phyloP scores from a whole-genome alignment of 2,797 vertebrate species.

The Mallotus villosus region DNA sequence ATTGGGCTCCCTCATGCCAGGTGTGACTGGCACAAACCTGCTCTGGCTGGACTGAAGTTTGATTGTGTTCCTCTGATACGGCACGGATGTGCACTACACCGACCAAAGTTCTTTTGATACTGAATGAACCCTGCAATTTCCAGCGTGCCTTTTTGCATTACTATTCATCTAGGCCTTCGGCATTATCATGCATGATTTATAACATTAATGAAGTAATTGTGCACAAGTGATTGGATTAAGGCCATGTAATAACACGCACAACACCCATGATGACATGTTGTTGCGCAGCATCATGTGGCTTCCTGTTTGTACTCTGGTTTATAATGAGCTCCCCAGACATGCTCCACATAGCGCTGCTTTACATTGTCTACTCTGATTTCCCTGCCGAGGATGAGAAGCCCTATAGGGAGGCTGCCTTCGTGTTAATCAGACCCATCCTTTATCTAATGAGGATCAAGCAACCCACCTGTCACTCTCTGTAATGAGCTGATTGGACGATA shows the following conservation, averaged over 20 bases:
- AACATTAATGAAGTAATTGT: conserved; percentile 54
- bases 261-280: conserved; percentile 46
- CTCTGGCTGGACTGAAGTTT: background rate
- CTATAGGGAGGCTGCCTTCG: conserved; percentile 47
- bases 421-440: conserved; percentile 45
- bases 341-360: conserved; percentile 62
- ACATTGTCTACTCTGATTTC: conserved; percentile 63
- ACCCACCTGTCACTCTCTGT: conserved; percentile 49
- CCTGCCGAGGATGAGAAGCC: conserved; percentile 50
- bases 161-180: conserved; percentile 4
- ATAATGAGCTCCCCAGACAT: conserved; percentile 66
- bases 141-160: background rate
- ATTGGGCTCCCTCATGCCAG: conserved; percentile 28
- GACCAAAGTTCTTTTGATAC: no score
- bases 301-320: conserved; percentile 45
- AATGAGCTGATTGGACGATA: conserved; percentile 58
- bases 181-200: conserved; percentile 28
- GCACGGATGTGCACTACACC: background rate
- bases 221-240: conserved; percentile 52
- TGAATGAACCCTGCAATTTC: background rate
- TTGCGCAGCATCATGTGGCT: conserved; percentile 51
- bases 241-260: conserved; percentile 56
- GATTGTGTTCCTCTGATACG: background rate
- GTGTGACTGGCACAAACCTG: conserved; percentile 18
- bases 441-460: conserved; percentile 47